phyloP scores from a whole-genome alignment of 1,140 invertebrate species.

The Sipha flava region DNA sequence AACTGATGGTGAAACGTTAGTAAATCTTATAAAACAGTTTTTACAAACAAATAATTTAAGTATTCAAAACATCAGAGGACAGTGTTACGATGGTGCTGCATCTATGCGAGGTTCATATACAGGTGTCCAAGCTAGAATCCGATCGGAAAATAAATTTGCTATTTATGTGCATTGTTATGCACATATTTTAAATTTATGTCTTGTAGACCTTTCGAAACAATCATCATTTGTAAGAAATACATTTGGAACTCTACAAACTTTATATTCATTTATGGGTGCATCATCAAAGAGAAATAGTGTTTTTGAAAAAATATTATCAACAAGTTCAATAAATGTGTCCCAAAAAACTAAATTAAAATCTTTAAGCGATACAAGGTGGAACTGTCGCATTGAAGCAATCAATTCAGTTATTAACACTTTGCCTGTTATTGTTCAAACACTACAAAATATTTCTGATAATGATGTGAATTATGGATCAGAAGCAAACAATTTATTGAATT shows the following conservation, averaged over 20 bases:
- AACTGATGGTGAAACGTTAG: not conserved
- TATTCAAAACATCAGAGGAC: constrained; percentile 20
- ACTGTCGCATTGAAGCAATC: not conserved
- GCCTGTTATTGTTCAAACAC: not conserved
- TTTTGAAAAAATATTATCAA: not conserved
- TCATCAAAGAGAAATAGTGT: not conserved
- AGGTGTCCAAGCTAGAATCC: not conserved
- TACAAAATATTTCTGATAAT: not conserved
- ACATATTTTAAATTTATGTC: constrained; percentile 1
- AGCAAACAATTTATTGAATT: not conserved
- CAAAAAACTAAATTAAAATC: too few species aligned
- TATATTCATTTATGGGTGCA: not conserved
- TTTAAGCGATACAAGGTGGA: not conserved
- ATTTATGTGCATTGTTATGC: constrained; percentile 28
- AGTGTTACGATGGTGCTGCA: constrained; percentile 22
- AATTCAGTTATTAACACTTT: not conserved
- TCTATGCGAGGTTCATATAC: not conserved
- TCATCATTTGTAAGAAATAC: not conserved
- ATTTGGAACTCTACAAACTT: not conserved
- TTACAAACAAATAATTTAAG: not conserved
- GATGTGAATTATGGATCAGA: not conserved
- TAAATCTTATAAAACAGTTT: not conserved
- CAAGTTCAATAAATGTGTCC: too few species aligned
- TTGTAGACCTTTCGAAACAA: not conserved
- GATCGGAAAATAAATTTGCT: not conserved